Evolutionary conservation across 1,140 invertebrate species (phyloP).

Genomic region (Brachionus angularis): DNA sequence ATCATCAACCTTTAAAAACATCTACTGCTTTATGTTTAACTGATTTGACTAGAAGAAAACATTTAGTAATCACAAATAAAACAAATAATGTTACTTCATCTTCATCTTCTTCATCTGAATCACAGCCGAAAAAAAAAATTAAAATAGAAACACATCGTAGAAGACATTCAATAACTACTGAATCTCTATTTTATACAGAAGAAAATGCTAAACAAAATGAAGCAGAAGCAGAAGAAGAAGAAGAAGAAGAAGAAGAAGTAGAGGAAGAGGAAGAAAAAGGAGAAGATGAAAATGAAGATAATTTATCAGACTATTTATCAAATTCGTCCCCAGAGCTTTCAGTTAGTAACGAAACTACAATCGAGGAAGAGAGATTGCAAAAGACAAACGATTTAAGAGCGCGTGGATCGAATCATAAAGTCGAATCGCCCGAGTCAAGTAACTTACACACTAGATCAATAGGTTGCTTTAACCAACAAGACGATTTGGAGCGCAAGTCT

Average conservation of each 20-base stretch:
- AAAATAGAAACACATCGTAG: background rate
- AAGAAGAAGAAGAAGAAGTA: background rate
- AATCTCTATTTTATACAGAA: background rate
- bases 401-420: background rate
- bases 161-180: background rate
- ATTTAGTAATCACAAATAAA: background rate
- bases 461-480: background rate
- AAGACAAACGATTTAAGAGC: background rate
- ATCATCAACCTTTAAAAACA: background rate
- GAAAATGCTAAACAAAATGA: no score
- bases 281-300: no score
- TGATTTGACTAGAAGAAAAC: background rate
- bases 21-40: slow-evolving; percentile 1
- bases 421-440: slow-evolving; percentile 14
- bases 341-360: no score
- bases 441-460: background rate
- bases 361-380: no score
- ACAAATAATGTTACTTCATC: background rate
- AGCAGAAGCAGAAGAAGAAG: background rate
- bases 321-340: no score
- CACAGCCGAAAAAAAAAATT: slow-evolving; percentile 1
- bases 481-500: background rate
- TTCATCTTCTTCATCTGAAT: background rate
- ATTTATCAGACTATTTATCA: no score
- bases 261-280: no score